Percentiles rank a stretch among this genome's conserved stretches.
Evolutionary conservation across 2,888 invertebrate species (phyloP).

Genomic region (Coelinius sp.): DNA sequence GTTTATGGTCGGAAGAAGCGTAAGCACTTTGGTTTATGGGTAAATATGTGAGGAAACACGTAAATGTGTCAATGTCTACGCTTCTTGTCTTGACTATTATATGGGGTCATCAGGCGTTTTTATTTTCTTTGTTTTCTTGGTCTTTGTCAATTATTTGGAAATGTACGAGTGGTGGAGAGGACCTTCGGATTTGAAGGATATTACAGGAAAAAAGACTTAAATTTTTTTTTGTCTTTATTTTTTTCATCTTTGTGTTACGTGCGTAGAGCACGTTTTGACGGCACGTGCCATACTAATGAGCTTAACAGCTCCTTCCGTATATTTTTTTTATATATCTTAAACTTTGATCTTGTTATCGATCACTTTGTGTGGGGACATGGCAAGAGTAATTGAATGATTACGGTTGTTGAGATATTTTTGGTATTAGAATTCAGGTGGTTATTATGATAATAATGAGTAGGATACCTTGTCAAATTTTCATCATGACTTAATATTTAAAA

Average conservation of each 20-base stretch:
- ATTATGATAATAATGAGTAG: background rate
- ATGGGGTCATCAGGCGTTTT: constrained; percentile 24
- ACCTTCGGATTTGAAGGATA: constrained; percentile 34
- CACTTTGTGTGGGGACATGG: constrained; percentile 10
- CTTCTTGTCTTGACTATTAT: constrained; percentile 20
- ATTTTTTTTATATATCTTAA: constrained; percentile 32
- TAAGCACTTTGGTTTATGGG: background rate
- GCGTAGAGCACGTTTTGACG: constrained; percentile 20
- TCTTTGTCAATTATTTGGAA: constrained; percentile 13
- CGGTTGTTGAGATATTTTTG: background rate
- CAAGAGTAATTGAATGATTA: background rate
- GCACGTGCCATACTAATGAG: constrained; percentile 43
- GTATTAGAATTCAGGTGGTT: background rate
- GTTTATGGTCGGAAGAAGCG: background rate
- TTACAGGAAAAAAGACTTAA: background rate
- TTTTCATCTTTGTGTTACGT: constrained; percentile 23
- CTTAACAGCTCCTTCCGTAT: constrained; percentile 36
- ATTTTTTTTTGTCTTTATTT: background rate
- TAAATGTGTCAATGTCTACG: constrained; percentile 25
- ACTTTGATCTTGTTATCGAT: constrained; percentile 40
- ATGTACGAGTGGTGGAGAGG: background rate
- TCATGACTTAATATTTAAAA: too few relatives aligned
- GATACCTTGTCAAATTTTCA: too few relatives aligned
- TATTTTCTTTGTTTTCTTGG: background rate
- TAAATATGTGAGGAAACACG: constrained; percentile 22